phyloP scores from a whole-genome alignment of 2,797 vertebrate genomes.

The Garrulus glandarius region DNA sequence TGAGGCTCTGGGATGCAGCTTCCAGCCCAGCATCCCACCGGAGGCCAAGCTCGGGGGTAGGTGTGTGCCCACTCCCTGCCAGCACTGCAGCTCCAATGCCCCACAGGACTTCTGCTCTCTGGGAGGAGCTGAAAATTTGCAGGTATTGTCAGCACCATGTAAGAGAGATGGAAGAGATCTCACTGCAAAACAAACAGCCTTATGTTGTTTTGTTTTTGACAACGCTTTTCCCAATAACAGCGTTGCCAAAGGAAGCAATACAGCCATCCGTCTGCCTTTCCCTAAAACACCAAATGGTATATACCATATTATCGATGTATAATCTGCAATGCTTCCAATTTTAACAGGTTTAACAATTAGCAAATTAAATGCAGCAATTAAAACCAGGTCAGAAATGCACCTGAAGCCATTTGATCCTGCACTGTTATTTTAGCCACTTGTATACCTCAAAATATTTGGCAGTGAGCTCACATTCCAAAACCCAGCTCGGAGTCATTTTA shows the following conservation, averaged over 20 bases:
- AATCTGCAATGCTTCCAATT: conserved; percentile 48
- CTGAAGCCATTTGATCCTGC: conserved; percentile 43
- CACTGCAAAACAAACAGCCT: conserved; percentile 13
- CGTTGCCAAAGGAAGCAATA: conserved; percentile 31
- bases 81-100: background rate
- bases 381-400: conserved; percentile 51
- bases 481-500: conserved; percentile 66
- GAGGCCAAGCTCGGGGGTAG: background rate
- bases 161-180: background rate
- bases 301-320: background rate
- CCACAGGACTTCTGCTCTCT: background rate
- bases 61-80: fast-evolving
- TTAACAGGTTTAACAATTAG: conserved; percentile 54
- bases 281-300: background rate
- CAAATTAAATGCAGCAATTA: conserved; percentile 45
- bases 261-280: conserved; percentile 27
- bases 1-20: background rate
- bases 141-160: background rate
- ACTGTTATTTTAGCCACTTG: conserved; percentile 54
- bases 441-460: conserved; percentile 59
- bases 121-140: background rate
- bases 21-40: background rate
- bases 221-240: conserved; percentile 16
- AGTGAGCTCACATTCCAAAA: conserved; percentile 26
- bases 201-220: conserved; percentile 53